phyloP scores from a whole-genome alignment of 30 jellyfish, hydroid and myxozoan species.

The Sanderia malayensis region DNA sequence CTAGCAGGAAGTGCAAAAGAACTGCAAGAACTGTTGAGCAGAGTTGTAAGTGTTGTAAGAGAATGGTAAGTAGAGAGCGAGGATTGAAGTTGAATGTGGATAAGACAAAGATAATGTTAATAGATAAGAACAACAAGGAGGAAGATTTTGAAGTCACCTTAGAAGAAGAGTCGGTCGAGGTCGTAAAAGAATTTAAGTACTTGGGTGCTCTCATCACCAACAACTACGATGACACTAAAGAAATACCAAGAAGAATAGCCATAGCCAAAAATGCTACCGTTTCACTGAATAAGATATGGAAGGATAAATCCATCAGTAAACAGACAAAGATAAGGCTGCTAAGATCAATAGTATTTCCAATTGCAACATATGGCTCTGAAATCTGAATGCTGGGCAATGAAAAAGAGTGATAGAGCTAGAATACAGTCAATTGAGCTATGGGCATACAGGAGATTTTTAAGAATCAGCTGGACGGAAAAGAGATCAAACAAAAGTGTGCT shows the following conservation, averaged over 20 bases:
- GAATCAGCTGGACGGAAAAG: slow-evolving; percentile 29
- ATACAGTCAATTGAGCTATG: slow-evolving; percentile 11
- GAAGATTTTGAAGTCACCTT: neutral
- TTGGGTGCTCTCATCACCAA: neutral
- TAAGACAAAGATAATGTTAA: slow-evolving; percentile 30
- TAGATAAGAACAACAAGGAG: neutral
- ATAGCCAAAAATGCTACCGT: slow-evolving; percentile 34
- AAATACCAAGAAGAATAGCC: slow-evolving; percentile 10
- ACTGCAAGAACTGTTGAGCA: slow-evolving; percentile 36
- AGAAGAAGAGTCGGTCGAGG: neutral
- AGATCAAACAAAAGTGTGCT: slow-evolving; percentile 31
- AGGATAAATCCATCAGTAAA: slow-evolving; percentile 7
- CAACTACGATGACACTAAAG: slow-evolving; percentile 20
- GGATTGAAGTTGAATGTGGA: slow-evolving; percentile 26
- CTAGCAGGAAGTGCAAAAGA: slow-evolving; percentile 16
- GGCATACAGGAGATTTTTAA: slow-evolving; percentile 22
- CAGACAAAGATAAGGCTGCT: slow-evolving; percentile 25
- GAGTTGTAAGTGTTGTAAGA: no score
- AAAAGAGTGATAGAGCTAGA: slow-evolving; percentile 2
- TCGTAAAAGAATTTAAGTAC: neutral
- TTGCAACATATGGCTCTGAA: slow-evolving; percentile 19
- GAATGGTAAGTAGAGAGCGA: slow-evolving; percentile 8
- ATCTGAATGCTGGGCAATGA: slow-evolving; percentile 32
- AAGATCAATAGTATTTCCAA: slow-evolving; percentile 1
- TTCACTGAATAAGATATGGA: slow-evolving; percentile 24